phyloP scores from a whole-genome alignment of 2,888 invertebrate genomes.

The Drosophila mimica region DNA sequence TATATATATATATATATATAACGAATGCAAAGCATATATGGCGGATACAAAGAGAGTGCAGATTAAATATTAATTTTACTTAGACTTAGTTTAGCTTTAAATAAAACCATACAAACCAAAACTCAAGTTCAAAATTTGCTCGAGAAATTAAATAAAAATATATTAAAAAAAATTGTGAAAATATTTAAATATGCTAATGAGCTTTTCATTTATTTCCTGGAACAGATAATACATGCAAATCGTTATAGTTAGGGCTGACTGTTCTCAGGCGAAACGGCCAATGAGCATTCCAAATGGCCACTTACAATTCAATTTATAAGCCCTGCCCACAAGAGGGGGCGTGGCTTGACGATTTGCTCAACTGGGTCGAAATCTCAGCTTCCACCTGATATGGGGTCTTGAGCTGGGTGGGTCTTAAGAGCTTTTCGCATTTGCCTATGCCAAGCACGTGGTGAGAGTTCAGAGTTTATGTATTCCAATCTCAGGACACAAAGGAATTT shows the following conservation, averaged over 20 bases:
- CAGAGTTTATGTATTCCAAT: constrained; percentile 48
- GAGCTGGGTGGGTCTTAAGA: constrained; percentile 14
- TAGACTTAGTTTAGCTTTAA: constrained; percentile 53
- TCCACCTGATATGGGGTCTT: constrained; percentile 24
- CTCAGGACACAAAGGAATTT: constrained; percentile 51
- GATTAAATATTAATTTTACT: constrained; percentile 37
- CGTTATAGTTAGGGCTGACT: constrained; percentile 40
- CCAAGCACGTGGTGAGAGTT: constrained; percentile 63
- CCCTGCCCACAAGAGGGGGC: constrained; percentile 19
- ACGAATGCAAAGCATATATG: constrained; percentile 67
- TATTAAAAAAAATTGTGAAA: constrained; percentile 26
- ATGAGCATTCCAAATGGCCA: constrained; percentile 55
- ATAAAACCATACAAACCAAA: constrained; percentile 10
- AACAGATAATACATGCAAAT: not conserved
- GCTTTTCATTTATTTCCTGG: not conserved
- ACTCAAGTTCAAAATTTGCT: constrained; percentile 63
- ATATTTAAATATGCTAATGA: constrained; percentile 1
- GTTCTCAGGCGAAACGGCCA: constrained; percentile 48
- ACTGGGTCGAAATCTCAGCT: constrained; percentile 37
- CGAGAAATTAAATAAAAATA: constrained; percentile 52
- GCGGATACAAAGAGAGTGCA: constrained; percentile 35
- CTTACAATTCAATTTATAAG: constrained; percentile 70
- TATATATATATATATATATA: constrained; percentile 1
- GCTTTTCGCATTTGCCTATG: constrained; percentile 63
- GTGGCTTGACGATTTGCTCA: constrained; percentile 15